Conservation (phyloP, 2,888 invertebrate genomes). For the Charanyca ferruginea region DNA sequence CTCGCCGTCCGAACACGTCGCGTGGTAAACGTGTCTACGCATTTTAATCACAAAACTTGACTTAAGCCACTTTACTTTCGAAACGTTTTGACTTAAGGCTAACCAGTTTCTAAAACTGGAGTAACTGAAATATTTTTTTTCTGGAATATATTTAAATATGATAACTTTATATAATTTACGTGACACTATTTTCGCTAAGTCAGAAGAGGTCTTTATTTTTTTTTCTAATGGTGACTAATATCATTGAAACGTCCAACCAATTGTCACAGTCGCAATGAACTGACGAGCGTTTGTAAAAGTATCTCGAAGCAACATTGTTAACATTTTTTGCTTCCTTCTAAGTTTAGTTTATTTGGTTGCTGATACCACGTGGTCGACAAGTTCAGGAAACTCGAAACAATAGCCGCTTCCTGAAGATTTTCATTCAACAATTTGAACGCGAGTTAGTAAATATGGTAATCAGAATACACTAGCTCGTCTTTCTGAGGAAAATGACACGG, state of each 20-base stretch:
- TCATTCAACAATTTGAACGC: slow-evolving; percentile 53
- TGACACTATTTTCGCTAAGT: neutral
- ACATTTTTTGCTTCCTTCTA: slow-evolving; percentile 51
- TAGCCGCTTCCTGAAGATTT: slow-evolving; percentile 55
- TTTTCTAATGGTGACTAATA: neutral
- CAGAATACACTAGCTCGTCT: neutral
- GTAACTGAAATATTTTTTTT: neutral
- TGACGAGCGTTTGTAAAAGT: slow-evolving; percentile 54
- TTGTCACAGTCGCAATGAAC: slow-evolving; percentile 40
- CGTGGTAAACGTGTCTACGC: slow-evolving; percentile 77
- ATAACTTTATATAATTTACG: neutral
- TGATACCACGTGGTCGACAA: slow-evolving; percentile 41
- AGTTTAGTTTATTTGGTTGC: slow-evolving; percentile 49
- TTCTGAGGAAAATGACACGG: neutral
- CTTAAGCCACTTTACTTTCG: slow-evolving; percentile 50
- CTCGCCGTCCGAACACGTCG: slow-evolving; percentile 73
- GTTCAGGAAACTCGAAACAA: slow-evolving; percentile 61
- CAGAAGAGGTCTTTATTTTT: neutral
- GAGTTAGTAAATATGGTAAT: slow-evolving; percentile 54
- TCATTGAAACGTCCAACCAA: slow-evolving; percentile 52
- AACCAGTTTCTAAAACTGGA: neutral
- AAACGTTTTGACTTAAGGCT: neutral
- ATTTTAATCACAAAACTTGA: slow-evolving; percentile 68
- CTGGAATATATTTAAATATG: no score
- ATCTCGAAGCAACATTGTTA: slow-evolving; percentile 35